Conservation (phyloP, 2,797 vertebrate species). For the Microcaecilia unicolor region DNA sequence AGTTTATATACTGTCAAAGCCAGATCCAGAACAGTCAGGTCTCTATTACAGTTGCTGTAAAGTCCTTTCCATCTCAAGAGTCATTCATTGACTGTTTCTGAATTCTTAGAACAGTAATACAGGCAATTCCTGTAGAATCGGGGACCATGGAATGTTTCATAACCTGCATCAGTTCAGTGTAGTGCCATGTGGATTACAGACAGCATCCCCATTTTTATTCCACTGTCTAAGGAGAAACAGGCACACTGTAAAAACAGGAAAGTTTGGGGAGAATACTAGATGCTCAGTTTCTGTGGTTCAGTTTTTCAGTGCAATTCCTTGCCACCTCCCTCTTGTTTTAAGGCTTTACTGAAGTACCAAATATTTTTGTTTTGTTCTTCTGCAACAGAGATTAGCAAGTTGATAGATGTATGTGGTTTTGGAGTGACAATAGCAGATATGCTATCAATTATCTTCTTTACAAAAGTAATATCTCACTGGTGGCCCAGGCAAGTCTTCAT, state of each 20-base stretch:
- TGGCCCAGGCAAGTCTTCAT: constrained; percentile 89
- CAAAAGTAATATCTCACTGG: constrained; percentile 92
- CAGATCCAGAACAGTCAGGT: too few relatives aligned
- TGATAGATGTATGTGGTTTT: constrained; percentile 31
- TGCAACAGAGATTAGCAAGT: constrained; percentile 26
- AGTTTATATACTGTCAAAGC: too few relatives aligned
- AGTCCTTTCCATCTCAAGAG: too few relatives aligned
- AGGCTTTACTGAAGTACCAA: constrained; percentile 49
- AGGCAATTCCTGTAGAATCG: too few relatives aligned
- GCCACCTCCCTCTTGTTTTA: constrained; percentile 34
- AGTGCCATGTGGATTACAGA: too few relatives aligned
- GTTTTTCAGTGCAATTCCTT: constrained; percentile 35
- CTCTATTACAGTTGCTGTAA: too few relatives aligned
- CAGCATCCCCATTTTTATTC: too few relatives aligned
- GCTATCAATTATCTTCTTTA: constrained; percentile 51
- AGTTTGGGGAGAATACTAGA: constrained; percentile 23
- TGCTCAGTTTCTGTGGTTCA: constrained; percentile 26
- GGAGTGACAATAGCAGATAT: constrained; percentile 35
- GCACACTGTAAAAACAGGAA: constrained; percentile 17
- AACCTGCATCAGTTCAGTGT: too few relatives aligned
- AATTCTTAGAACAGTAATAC: too few relatives aligned
- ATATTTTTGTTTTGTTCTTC: too few relatives aligned
- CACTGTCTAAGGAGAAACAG: constrained; percentile 13
- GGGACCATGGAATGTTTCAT: too few relatives aligned
- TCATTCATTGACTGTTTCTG: too few relatives aligned